These are phyloP conservation scores for Microplitis mediator DNA, from an alignment of 1,140 invertebrate genomes.

Conservation along the genomic window DNA sequence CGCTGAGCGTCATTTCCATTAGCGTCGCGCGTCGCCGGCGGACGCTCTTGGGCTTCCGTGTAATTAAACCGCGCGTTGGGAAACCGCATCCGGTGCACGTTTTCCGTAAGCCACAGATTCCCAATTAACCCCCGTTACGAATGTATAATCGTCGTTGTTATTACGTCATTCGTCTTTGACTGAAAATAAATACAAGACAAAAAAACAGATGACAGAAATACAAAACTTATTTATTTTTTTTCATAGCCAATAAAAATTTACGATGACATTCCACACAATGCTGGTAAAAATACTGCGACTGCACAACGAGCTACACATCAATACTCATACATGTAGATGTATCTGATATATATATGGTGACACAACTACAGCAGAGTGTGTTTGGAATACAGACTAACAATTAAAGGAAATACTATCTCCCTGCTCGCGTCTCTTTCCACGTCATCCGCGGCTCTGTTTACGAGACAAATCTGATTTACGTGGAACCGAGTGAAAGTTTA, in stretches of 20 bases:
- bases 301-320: no score
- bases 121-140: conserved; percentile 10
- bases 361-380: background rate
- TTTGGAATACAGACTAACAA: conserved; percentile 8
- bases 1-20: conserved; percentile 14
- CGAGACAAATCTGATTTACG: conserved; percentile 15
- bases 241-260: no score
- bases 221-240: no score
- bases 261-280: no score
- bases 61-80: conserved; percentile 18
- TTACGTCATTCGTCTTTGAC: background rate
- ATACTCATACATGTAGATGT: no score
- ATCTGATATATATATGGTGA: no score
- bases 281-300: no score
- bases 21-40: conserved; percentile 12
- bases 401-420: conserved; percentile 8
- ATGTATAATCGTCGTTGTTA: conserved; percentile 18
- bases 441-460: background rate
- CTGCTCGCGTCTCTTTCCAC: background rate
- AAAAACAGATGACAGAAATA: background rate
- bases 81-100: conserved; percentile 17
- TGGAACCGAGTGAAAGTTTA: conserved; percentile 11
- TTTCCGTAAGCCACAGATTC: conserved; percentile 15
- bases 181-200: background rate
- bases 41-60: conserved; percentile 16